A percentile compares a stretch with the other conserved stretches of the same genome.
phyloP scores from a whole-genome alignment of 2,113 vertebrate species.

The Tachysurus fulvidraco region DNA sequence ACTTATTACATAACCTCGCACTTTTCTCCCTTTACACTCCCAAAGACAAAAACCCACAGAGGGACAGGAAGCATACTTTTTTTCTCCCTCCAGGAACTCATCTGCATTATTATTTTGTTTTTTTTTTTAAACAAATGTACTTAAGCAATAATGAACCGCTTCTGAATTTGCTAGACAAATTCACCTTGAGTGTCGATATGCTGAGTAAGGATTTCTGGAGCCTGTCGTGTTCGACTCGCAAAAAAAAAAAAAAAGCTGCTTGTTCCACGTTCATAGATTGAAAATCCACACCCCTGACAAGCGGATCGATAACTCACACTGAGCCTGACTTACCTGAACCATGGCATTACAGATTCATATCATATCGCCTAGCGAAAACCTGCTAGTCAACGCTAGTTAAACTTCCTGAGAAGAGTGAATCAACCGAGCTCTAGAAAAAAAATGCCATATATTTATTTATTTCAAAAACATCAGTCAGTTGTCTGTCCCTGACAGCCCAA shows the following conservation, averaged over 20 bases:
- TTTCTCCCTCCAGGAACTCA: background rate
- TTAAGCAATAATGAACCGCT: background rate
- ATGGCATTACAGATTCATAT: too few relatives aligned
- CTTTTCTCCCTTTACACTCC: conserved; percentile 51
- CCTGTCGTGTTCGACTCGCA: background rate
- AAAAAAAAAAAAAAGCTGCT: background rate
- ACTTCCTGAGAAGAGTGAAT: background rate
- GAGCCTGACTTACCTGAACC: background rate
- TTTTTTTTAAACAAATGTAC: background rate
- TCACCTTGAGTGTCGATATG: background rate
- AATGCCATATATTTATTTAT: background rate
- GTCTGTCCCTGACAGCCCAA: background rate
- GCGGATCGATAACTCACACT: conserved; percentile 50
- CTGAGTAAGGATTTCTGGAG: background rate
- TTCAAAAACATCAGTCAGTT: background rate
- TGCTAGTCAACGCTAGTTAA: conserved; percentile 20
- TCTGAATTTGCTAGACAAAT: background rate
- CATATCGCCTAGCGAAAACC: background rate
- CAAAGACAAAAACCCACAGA: conserved; percentile 14
- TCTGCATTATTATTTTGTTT: background rate
- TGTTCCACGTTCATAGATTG: background rate
- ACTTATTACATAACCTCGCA: conserved; percentile 73
- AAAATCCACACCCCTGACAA: background rate
- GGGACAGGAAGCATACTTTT: background rate
- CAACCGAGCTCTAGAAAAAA: background rate